A percentile compares a stretch with the other conserved stretches of the same genome.
Conservation (phyloP, 2,888 invertebrate genomes). For the Meghimatium bilineatum region DNA sequence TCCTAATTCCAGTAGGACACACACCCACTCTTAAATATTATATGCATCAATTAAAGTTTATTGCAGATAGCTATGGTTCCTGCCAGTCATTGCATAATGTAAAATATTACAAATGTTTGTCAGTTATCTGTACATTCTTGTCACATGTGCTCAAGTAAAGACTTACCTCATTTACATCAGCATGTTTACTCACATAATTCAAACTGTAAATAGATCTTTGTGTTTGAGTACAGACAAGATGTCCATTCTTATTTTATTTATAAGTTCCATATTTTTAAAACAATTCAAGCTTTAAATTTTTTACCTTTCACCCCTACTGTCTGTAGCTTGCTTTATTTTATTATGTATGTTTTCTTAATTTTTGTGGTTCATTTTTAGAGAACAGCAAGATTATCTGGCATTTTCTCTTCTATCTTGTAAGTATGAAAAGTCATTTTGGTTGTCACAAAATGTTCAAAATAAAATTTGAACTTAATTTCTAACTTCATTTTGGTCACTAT, state of each 20-base stretch:
- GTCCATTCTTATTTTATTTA: background rate
- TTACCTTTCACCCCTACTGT: background rate
- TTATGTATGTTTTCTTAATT: background rate
- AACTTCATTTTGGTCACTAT: background rate
- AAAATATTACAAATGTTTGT: background rate
- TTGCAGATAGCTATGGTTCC: background rate
- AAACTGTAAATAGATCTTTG: background rate
- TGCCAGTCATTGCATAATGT: background rate
- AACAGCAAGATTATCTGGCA: background rate
- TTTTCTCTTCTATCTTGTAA: background rate
- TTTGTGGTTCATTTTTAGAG: constrained; percentile 21
- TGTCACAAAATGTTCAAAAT: background rate
- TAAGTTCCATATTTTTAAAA: background rate
- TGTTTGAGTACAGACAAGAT: background rate
- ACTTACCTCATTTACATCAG: background rate
- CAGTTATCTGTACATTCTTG: constrained; percentile 8
- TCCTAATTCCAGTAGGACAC: background rate
- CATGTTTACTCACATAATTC: background rate
- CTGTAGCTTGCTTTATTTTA: background rate
- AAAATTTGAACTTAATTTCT: background rate
- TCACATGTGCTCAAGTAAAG: background rate
- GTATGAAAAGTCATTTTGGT: background rate
- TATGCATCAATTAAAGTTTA: background rate
- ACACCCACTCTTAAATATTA: background rate
- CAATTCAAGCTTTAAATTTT: background rate